Evolutionary conservation across 2,888 invertebrate genomes (phyloP).

Genomic region (Teleiodes luculella): DNA sequence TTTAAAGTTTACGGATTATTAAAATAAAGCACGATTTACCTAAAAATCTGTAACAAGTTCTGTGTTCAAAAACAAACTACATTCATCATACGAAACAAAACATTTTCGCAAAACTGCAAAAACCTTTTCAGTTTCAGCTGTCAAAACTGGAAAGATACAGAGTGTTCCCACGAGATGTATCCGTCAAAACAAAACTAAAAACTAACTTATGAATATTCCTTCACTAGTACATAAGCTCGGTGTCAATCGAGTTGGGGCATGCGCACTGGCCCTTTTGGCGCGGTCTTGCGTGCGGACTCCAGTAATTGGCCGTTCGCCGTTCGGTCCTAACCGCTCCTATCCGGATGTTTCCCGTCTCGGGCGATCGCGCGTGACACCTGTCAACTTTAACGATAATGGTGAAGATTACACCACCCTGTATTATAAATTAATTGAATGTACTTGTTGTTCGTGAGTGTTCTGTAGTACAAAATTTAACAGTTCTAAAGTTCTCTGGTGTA

Average conservation of each 20-base stretch:
- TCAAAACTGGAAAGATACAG: constrained; percentile 15
- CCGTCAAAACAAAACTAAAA: constrained; percentile 63
- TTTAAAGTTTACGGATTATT: too few species aligned
- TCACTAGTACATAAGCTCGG: constrained; percentile 50
- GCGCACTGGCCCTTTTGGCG: constrained; percentile 50
- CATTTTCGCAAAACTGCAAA: neutral
- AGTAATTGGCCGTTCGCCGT: constrained; percentile 70
- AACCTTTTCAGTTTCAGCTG: constrained; percentile 5
- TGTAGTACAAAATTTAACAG: constrained; percentile 12
- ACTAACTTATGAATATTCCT: constrained; percentile 70
- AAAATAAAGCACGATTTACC: neutral
- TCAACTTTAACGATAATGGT: constrained; percentile 30
- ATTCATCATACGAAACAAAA: neutral
- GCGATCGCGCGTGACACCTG: constrained; percentile 32
- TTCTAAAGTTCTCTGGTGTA: constrained; percentile 13
- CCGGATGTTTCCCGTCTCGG: constrained; percentile 26
- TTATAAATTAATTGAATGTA: neutral
- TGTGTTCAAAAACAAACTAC: neutral
- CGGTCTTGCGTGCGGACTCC: constrained; percentile 53
- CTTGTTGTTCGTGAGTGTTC: constrained; percentile 21
- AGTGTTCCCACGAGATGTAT: constrained; percentile 42
- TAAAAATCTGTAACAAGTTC: neutral
- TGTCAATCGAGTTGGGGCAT: constrained; percentile 64
- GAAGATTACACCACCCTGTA: constrained; percentile 30
- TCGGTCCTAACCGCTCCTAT: constrained; percentile 36